Conservation (phyloP, 1,140 invertebrate genomes). For the Drosophila nigrodunni region DNA sequence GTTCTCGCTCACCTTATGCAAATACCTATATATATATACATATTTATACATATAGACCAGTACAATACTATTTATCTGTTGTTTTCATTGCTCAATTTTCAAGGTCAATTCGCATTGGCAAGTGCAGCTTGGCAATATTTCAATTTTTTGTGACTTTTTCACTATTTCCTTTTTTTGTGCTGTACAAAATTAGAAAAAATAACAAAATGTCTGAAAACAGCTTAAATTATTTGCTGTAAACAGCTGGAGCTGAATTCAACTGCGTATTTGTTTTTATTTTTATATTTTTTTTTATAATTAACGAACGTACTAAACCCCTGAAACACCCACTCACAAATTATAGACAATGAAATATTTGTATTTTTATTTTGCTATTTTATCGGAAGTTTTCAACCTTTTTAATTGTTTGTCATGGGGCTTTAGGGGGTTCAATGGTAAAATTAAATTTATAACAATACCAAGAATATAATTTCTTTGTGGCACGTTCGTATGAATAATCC, state of each 20-base stretch:
- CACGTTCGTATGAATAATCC: conserved; percentile 67
- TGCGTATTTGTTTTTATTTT: conserved; percentile 27
- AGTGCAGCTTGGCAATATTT: conserved; percentile 38
- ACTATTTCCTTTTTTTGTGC: conserved; percentile 2
- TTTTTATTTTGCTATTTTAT: conserved; percentile 48
- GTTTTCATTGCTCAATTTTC: conserved; percentile 18
- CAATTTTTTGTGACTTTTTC: conserved; percentile 12
- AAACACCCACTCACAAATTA: conserved; percentile 11
- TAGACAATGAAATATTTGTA: conserved; percentile 26
- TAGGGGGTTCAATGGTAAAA: neutral
- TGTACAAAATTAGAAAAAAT: conserved; percentile 32
- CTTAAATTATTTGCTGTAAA: conserved; percentile 42
- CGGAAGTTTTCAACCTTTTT: conserved; percentile 55
- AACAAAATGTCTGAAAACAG: conserved; percentile 33
- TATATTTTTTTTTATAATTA: conserved; percentile 34
- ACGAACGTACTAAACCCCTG: neutral
- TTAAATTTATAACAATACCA: conserved; percentile 4
- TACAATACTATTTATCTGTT: neutral
- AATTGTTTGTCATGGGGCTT: conserved; percentile 60
- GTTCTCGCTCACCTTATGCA: conserved; percentile 71
- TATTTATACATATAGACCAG: no score
- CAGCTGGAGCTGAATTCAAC: conserved; percentile 21
- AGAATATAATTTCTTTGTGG: conserved; percentile 28
- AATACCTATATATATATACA: conserved; percentile 38
- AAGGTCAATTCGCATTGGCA: conserved; percentile 44